These are phyloP conservation scores for Empis livida DNA, from an alignment of 2,888 invertebrate species.

Conservation along the genomic window DNA sequence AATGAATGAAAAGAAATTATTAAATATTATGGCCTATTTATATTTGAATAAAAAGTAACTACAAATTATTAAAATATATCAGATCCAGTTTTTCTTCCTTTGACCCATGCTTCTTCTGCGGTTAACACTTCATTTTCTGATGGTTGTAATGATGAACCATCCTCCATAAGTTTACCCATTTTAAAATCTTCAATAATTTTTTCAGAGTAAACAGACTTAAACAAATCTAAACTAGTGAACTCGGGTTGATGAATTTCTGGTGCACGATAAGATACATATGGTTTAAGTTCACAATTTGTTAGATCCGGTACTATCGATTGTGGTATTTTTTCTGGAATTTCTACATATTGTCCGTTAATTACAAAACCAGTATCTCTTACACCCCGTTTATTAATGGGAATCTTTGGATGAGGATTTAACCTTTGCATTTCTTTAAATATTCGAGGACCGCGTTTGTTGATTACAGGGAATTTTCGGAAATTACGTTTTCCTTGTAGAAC, in stretches of 20 bases:
- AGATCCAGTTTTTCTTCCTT: conserved; percentile 63
- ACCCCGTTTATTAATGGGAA: conserved; percentile 58
- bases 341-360: conserved; percentile 42
- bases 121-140: conserved; percentile 58
- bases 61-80: conserved; percentile 50
- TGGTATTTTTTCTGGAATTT: conserved; percentile 79
- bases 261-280: conserved; percentile 84
- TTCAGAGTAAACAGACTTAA: conserved; percentile 63
- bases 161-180: conserved; percentile 51
- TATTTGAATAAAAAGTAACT: neutral
- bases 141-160: conserved; percentile 57
- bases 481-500: conserved; percentile 56
- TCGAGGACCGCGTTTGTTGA: conserved; percentile 62
- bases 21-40: neutral
- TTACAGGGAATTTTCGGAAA: conserved; percentile 64
- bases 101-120: conserved; percentile 54
- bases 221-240: conserved; percentile 73
- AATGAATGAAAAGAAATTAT: conserved; percentile 28
- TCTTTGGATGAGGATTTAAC: conserved; percentile 43
- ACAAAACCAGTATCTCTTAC: conserved; percentile 47
- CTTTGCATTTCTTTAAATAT: conserved; percentile 42
- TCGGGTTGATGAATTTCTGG: conserved; percentile 62
- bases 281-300: conserved; percentile 68
- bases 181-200: conserved; percentile 69
- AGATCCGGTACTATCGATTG: conserved; percentile 87